Conservation (phyloP, 2,888 invertebrate genomes). For the Machimus atricapillus region DNA sequence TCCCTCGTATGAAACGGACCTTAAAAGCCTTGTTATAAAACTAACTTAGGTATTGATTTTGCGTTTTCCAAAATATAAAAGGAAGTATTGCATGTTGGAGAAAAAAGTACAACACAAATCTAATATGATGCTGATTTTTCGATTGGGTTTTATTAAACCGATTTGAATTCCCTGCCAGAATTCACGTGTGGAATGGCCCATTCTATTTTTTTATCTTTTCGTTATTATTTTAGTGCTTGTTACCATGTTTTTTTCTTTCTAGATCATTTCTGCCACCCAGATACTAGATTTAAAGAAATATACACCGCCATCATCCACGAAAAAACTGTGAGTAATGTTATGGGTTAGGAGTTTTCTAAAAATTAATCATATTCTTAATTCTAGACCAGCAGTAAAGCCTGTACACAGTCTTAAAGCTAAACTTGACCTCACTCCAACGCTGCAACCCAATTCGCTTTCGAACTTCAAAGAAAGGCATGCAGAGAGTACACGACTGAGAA, state of each 20-base stretch:
- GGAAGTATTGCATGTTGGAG: no score
- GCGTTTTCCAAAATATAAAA: no score
- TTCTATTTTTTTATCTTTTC: no score
- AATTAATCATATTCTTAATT: slow-evolving; percentile 46
- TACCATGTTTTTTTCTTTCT: background rate
- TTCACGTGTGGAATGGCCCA: no score
- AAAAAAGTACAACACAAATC: no score
- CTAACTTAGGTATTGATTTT: no score
- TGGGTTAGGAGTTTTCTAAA: slow-evolving; percentile 49
- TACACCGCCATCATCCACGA: slow-evolving; percentile 55
- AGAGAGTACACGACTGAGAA: slow-evolving; percentile 57
- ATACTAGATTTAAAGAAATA: slow-evolving; percentile 60
- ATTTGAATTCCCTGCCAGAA: no score
- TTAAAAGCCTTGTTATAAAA: no score
- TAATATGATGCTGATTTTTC: no score
- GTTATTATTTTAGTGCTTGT: no score
- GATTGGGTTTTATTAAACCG: no score
- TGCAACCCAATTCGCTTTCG: slow-evolving; percentile 66
- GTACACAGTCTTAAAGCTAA: slow-evolving; percentile 69
- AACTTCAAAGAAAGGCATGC: slow-evolving; percentile 65
- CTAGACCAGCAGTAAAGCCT: slow-evolving; percentile 55
- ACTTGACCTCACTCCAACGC: slow-evolving; percentile 64
- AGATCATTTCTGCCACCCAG: slow-evolving; percentile 52
- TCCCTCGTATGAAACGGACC: no score
- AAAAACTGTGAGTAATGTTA: slow-evolving; percentile 50